Evolutionary conservation across 2,888 invertebrate species (phyloP), one percentile per base, ranked within the genome.

Genomic region (Acanthosepion esculentum): DNA sequence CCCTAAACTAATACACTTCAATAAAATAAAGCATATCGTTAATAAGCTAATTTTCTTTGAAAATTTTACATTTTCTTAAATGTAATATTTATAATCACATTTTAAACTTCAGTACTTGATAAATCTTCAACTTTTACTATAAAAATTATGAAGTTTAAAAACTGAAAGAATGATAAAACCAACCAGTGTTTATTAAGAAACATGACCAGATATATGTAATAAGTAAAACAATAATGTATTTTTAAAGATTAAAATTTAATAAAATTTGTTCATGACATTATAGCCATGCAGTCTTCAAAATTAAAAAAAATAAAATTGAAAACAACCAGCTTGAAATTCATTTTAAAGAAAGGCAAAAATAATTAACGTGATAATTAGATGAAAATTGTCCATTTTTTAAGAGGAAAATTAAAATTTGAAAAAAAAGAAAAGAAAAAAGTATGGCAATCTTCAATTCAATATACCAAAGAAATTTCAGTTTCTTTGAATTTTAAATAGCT

Each of bases 361-460:
- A 78, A 78, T 78, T 78, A 78, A 78, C n/a, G n/a, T 78, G 12
- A 78, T 78, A 78, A 78, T 78, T 78, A 78, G n/a, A 78, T 78
- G 78, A 78, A 78, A 78, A 78, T n/a, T 78, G n/a, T n/a, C n/a
- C 12, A n/a, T 78, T n/a, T 78, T 29, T 78, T n/a, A 4, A n/a
- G 12, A 78, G n/a, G 10, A 33, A 78, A 78, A 78, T 78, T n/a
- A 78, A 78, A 78, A 78, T 33, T 33, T 78, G 15, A 15, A 78
- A 78, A 78, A 78, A 78, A n/a, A 15, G 20, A 59, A 55, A 15
- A 53, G 15, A 53, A 53, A 53, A 53, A 53, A 53, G 53, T 55
- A 18, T 18, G 20, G 59, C 59, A 59, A 59, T 59, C 59, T 23
- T 59, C 59, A 78, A 78, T 78, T 78, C 23, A 78, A 78, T n/a